These are phyloP conservation scores for Drosophila emarginata DNA, from an alignment of 2,888 invertebrate species.

Conservation along the genomic window DNA sequence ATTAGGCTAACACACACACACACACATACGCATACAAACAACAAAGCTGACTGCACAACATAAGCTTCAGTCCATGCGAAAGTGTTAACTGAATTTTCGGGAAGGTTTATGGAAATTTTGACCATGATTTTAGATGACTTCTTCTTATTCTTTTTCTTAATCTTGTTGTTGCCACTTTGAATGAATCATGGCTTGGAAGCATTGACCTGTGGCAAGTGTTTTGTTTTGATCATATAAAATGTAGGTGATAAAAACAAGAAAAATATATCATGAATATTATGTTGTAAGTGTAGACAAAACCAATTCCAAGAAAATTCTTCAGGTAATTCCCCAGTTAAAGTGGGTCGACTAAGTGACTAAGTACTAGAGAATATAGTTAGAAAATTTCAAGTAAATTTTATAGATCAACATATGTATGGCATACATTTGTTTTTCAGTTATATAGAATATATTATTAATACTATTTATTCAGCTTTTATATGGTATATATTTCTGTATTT, in stretches of 20 bases:
- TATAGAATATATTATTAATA: too few species aligned
- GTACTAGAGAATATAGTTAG: not conserved
- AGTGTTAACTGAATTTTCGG: slow-evolving; percentile 55
- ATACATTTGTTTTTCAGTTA: too few species aligned
- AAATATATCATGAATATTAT: not conserved
- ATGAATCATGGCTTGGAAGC: not conserved
- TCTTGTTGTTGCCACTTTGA: not conserved
- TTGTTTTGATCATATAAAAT: slow-evolving; percentile 1
- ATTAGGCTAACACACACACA: slow-evolving; percentile 64
- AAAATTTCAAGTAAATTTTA: not conserved
- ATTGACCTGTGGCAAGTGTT: slow-evolving; percentile 9
- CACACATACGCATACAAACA: not conserved
- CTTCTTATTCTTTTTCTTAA: slow-evolving; percentile 33
- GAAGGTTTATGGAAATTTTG: slow-evolving; percentile 66
- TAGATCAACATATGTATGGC: too few species aligned
- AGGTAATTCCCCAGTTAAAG: not conserved
- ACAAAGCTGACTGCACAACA: slow-evolving; percentile 32
- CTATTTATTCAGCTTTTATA: too few species aligned
- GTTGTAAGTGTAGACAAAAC: not conserved
- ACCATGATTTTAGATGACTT: slow-evolving; percentile 54
- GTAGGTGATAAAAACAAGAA: not conserved
- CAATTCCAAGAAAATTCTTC: not conserved
- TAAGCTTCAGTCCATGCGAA: slow-evolving; percentile 59
- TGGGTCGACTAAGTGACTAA: not conserved
- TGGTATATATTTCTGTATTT: too few species aligned